Evolutionary conservation across 35 echinoderm and acorn worm genomes (phyloP).

Genomic region (Diadema setosum): DNA sequence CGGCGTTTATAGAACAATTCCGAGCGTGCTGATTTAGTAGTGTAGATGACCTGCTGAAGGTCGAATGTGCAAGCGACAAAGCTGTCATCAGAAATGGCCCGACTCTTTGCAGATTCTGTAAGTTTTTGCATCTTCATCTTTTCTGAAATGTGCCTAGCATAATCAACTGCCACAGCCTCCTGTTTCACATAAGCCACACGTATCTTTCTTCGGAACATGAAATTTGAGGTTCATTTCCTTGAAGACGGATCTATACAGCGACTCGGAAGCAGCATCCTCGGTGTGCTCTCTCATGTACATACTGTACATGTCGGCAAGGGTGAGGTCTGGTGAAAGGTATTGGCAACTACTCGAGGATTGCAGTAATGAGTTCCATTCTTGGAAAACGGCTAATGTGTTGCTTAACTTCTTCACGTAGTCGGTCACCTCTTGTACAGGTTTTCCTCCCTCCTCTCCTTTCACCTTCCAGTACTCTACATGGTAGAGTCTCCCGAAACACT

Average conservation of each 20-base stretch:
- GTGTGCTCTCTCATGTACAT: not conserved
- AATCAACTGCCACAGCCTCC: not conserved
- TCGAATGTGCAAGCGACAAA: not conserved
- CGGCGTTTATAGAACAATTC: constrained; percentile 58
- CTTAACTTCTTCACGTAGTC: not conserved
- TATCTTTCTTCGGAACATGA: not conserved
- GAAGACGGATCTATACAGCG: not conserved
- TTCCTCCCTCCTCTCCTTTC: constrained; percentile 7
- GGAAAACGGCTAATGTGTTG: constrained; percentile 10
- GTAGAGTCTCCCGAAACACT: not conserved
- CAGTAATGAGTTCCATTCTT: constrained; percentile 33
- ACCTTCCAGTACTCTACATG: not conserved
- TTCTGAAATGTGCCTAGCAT: not conserved
- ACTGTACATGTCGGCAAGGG: not conserved
- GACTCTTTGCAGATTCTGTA: not conserved
- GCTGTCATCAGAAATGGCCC: not conserved
- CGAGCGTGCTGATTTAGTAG: constrained; percentile 18
- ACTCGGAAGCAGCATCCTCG: not conserved
- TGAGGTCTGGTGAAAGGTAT: constrained; percentile 31
- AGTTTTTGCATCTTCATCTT: not conserved
- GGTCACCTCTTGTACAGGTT: not conserved
- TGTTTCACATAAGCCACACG: constrained; percentile 27
- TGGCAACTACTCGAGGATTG: not conserved
- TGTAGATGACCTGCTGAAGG: not conserved
- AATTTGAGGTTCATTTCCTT: not conserved